phyloP scores from a whole-genome alignment of 2,113 vertebrate species.

The Gnathonemus echidnorhynchus region DNA sequence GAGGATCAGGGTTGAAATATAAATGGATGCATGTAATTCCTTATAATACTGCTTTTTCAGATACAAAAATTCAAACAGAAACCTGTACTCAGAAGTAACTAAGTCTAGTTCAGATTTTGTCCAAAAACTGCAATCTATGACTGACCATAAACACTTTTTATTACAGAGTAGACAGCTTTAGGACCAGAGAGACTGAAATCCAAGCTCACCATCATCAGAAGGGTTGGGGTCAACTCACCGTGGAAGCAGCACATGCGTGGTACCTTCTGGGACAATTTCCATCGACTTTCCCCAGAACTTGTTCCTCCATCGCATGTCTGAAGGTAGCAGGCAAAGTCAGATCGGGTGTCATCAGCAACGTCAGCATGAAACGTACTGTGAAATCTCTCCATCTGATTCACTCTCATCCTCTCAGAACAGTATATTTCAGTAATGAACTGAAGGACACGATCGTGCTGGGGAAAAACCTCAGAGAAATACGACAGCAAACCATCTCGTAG shows the following conservation, averaged over 20 bases:
- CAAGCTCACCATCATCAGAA: neutral
- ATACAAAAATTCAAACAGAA: neutral
- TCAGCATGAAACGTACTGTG: neutral
- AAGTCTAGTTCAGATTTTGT: neutral
- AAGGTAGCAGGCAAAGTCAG: constrained; percentile 31
- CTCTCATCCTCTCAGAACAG: neutral
- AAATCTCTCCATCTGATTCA: neutral
- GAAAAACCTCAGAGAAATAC: neutral
- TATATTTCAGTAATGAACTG: neutral
- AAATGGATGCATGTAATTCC: neutral
- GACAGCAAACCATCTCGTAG: neutral
- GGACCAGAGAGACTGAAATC: neutral
- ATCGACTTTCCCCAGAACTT: constrained; percentile 99
- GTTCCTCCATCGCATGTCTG: constrained; percentile 97
- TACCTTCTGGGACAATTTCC: constrained; percentile 94
- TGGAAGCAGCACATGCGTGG: constrained; percentile 80
- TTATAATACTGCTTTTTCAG: neutral
- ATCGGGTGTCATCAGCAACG: neutral
- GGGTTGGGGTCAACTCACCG: constrained; percentile 59
- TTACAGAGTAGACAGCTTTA: neutral
- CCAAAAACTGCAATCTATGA: neutral
- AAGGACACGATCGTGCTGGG: neutral
- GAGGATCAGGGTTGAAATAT: neutral
- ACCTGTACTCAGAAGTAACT: neutral
- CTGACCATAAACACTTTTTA: neutral